A percentile compares a stretch with the other conserved stretches of the same genome.
phyloP scores from a whole-genome alignment of 2,113 vertebrate genomes.

The Carlito syrichta region DNA sequence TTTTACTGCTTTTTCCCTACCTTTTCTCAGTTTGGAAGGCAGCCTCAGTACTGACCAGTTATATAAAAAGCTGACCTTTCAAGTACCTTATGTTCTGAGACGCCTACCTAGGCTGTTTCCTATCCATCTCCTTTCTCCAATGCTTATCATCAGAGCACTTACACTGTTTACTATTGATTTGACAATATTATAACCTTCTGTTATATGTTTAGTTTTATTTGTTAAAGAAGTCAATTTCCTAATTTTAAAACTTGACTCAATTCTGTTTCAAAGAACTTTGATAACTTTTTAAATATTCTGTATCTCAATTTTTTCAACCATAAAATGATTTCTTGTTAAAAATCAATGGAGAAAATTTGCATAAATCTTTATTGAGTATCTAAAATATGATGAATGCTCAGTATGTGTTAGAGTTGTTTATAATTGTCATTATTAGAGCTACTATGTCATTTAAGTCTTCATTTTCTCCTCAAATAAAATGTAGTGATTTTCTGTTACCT shows the following conservation, averaged over 20 bases:
- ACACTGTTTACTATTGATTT: not conserved
- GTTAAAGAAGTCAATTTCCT: not conserved
- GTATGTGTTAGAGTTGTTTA: not conserved
- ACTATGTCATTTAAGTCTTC: not conserved
- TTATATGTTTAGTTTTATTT: not conserved
- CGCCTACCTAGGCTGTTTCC: not conserved
- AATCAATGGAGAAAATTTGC: not conserved
- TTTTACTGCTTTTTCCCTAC: not conserved
- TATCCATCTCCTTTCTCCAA: not conserved
- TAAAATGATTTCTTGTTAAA: not conserved
- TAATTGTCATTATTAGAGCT: not conserved
- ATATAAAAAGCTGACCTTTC: not conserved
- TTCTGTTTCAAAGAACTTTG: not conserved
- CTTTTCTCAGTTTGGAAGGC: not conserved
- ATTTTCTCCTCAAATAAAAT: not conserved
- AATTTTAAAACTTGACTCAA: not conserved
- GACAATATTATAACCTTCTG: not conserved
- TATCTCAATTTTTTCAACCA: not conserved
- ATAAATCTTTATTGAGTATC: not conserved
- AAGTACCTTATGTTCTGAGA: not conserved
- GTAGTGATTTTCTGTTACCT: not conserved
- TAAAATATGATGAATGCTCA: not conserved
- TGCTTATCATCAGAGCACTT: not conserved
- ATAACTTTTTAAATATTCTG: not conserved
- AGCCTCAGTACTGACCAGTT: not conserved